phyloP scores from a whole-genome alignment of 2,113 vertebrate species.

The Meleagris gallopavo region DNA sequence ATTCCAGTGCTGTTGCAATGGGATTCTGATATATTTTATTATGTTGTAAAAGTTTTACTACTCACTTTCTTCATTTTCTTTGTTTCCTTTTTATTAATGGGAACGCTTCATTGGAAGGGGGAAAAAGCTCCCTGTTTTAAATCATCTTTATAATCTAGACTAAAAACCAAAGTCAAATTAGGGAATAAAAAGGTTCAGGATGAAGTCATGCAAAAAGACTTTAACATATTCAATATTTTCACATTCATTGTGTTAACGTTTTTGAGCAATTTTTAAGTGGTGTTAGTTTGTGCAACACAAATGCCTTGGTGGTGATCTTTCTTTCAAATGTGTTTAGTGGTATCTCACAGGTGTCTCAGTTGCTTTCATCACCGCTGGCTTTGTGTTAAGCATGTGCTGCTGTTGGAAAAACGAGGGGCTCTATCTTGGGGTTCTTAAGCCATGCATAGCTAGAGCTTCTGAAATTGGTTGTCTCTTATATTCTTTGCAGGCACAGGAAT shows the following conservation, averaged over 20 bases:
- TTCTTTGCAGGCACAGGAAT: not conserved
- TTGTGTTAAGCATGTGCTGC: not conserved
- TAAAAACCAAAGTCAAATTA: constrained; percentile 49
- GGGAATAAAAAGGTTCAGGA: constrained; percentile 42
- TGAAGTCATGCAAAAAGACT: constrained; percentile 18
- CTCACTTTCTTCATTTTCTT: constrained; percentile 67
- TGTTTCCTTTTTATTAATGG: constrained; percentile 73
- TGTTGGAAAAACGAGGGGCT: not conserved
- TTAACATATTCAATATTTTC: not conserved
- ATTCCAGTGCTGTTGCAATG: constrained; percentile 56
- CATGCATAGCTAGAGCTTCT: not conserved
- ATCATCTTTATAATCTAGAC: constrained; percentile 62
- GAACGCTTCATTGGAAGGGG: constrained; percentile 27
- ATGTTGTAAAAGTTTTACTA: constrained; percentile 72
- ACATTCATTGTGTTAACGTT: not conserved
- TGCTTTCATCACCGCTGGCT: not conserved
- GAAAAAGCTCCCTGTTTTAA: constrained; percentile 37
- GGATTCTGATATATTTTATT: constrained; percentile 64
- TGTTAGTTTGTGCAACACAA: not conserved
- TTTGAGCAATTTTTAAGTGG: constrained; percentile 9
- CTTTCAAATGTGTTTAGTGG: not conserved
- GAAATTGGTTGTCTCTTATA: not conserved
- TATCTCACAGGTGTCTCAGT: not conserved
- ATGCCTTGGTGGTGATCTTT: not conserved
- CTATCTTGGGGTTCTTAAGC: not conserved